Evolutionary conservation across 2,888 invertebrate species (phyloP).

Genomic region (Allophyes oxyacanthae): DNA sequence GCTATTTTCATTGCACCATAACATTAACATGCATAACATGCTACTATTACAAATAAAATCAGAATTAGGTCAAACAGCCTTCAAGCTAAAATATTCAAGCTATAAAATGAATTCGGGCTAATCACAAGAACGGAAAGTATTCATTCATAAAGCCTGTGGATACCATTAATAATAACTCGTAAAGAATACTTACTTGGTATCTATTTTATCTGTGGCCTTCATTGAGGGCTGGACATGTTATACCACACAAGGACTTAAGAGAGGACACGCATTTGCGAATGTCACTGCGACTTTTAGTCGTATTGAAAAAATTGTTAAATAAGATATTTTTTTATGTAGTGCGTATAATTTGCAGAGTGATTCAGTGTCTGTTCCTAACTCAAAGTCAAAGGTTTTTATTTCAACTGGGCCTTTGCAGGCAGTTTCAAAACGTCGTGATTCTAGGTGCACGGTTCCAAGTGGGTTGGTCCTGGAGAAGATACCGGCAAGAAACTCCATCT

Average conservation of each 20-base stretch:
- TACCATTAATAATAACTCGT: slow-evolving; percentile 26
- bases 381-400: too few species aligned
- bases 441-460: too few species aligned
- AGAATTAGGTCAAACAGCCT: slow-evolving; percentile 19
- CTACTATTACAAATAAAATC: slow-evolving; percentile 7
- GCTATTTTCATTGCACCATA: background rate
- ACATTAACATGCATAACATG: background rate
- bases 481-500: too few species aligned
- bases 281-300: background rate
- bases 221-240: slow-evolving; percentile 19
- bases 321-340: too few species aligned
- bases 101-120: slow-evolving; percentile 24
- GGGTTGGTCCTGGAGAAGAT: too few species aligned
- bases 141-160: slow-evolving; percentile 20
- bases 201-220: slow-evolving; percentile 29
- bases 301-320: background rate
- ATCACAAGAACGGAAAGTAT: background rate
- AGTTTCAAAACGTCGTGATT: too few species aligned
- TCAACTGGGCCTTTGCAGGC: too few species aligned
- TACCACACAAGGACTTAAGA: slow-evolving; percentile 69
- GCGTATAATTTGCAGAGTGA: too few species aligned
- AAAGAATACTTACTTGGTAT: slow-evolving; percentile 10
- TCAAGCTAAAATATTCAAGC: slow-evolving; percentile 20
- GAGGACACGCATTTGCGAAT: slow-evolving; percentile 1
- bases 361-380: too few species aligned